Conservation (phyloP, 64 coral and sea anemone genomes). For the Pocillopora verrucosa region DNA sequence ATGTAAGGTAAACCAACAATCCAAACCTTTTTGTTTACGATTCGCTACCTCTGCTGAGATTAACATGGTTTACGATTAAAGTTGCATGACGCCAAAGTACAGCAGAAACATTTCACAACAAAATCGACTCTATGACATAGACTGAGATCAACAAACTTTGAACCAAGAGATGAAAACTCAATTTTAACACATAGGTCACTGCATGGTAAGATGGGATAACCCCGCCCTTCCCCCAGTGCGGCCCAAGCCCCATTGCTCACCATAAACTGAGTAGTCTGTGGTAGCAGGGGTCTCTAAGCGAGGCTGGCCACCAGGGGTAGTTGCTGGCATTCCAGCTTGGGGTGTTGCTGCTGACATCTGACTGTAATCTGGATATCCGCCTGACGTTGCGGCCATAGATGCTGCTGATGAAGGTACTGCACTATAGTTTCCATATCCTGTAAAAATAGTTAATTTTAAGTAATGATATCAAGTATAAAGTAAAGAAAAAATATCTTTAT, state of each 20-base stretch:
- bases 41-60: too few species aligned
- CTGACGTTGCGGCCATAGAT: constrained; percentile 9
- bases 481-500: not conserved
- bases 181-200: too few species aligned
- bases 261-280: constrained; percentile 52
- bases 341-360: constrained; percentile 35
- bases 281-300: constrained; percentile 30
- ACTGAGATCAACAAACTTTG: too few species aligned
- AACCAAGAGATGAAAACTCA: too few species aligned
- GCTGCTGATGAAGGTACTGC: constrained; percentile 36
- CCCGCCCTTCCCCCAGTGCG: too few species aligned
- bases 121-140: too few species aligned
- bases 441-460: not conserved
- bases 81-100: too few species aligned
- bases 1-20: too few species aligned
- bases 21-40: too few species aligned
- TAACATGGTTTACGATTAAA: too few species aligned
- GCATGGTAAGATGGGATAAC: too few species aligned
- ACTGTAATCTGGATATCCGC: constrained; percentile 42
- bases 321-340: constrained; percentile 30
- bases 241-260: not conserved
- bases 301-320: constrained; percentile 27
- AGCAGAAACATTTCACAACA: too few species aligned
- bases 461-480: not conserved
- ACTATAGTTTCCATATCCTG: constrained; percentile 17